Conservation (phyloP, 1,140 invertebrate species). For the Lanistes nyassanus region DNA sequence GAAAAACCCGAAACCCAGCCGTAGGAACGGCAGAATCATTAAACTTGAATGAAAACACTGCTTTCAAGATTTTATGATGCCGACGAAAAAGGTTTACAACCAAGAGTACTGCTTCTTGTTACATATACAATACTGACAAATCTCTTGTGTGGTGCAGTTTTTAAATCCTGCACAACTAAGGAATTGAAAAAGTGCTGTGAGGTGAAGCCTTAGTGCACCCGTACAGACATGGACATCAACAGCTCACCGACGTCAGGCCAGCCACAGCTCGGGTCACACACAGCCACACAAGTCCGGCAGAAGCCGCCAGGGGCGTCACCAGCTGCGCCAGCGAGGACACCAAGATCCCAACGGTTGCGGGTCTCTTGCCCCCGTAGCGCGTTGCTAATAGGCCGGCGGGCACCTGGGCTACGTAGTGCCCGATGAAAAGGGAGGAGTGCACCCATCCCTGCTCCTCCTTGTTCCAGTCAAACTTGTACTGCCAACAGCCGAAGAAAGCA, state of each 20-base stretch:
- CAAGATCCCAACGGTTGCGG: slow-evolving; percentile 8
- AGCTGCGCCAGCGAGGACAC: slow-evolving; percentile 22
- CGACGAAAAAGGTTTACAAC: too few relatives aligned
- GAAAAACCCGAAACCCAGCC: too few relatives aligned
- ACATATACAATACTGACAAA: too few relatives aligned
- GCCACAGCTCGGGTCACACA: slow-evolving; percentile 19
- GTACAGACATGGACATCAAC: too few relatives aligned
- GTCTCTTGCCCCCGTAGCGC: slow-evolving; percentile 22
- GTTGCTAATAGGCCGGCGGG: slow-evolving; percentile 23
- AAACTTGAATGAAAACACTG: too few relatives aligned
- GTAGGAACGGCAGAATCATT: too few relatives aligned
- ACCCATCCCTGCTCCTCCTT: slow-evolving; percentile 28
- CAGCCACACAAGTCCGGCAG: slow-evolving; percentile 17
- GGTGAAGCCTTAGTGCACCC: too few relatives aligned
- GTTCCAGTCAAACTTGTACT: slow-evolving; percentile 28
- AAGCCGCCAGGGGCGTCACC: slow-evolving; percentile 18
- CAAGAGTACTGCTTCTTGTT: too few relatives aligned
- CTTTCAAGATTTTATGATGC: too few relatives aligned
- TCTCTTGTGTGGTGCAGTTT: too few relatives aligned
- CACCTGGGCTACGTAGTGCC: slow-evolving; percentile 30
- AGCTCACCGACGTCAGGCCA: slow-evolving; percentile 25
- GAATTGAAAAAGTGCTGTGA: too few relatives aligned
- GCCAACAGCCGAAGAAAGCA: neutral
- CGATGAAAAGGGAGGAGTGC: slow-evolving; percentile 31
- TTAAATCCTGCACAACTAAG: too few relatives aligned